Evolutionary conservation across 2,797 vertebrate species (phyloP).

Genomic region (Nyctalus aviator): DNA sequence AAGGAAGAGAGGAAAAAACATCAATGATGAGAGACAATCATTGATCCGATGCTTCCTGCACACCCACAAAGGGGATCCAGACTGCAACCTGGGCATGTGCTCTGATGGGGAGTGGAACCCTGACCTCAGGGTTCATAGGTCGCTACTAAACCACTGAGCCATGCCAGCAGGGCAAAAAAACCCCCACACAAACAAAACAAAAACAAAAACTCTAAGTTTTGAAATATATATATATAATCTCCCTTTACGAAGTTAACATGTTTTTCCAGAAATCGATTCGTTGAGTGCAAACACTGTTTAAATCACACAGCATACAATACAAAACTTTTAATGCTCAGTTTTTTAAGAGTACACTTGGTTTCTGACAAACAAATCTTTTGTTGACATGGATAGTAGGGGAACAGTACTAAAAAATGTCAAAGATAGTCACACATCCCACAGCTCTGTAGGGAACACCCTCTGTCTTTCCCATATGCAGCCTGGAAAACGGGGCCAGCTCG

Average conservation of each 20-base stretch:
- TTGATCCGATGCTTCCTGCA: too few relatives aligned
- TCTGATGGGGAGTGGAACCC: too few relatives aligned
- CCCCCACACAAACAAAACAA: too few relatives aligned
- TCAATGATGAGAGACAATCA: too few relatives aligned
- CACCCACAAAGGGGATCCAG: too few relatives aligned
- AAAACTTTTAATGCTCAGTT: background rate
- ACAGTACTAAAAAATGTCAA: slow-evolving; percentile 44
- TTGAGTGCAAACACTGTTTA: background rate
- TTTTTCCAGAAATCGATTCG: background rate
- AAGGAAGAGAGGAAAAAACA: too few relatives aligned
- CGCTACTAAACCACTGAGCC: too few relatives aligned
- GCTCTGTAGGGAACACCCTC: slow-evolving; percentile 65
- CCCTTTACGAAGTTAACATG: slow-evolving; percentile 4
- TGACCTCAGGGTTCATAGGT: too few relatives aligned
- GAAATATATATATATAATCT: background rate
- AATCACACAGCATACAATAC: background rate
- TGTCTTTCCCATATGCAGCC: slow-evolving; percentile 36
- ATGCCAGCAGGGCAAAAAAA: background rate
- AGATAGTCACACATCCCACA: background rate
- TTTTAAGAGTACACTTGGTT: background rate
- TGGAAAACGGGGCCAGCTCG: slow-evolving; percentile 65
- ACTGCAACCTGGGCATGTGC: too few relatives aligned
- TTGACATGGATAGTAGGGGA: slow-evolving; percentile 31
- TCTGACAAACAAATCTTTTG: slow-evolving; percentile 56
- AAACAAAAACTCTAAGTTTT: background rate